Conservation (phyloP, 2,113 vertebrate species). For the Mus pahari region DNA sequence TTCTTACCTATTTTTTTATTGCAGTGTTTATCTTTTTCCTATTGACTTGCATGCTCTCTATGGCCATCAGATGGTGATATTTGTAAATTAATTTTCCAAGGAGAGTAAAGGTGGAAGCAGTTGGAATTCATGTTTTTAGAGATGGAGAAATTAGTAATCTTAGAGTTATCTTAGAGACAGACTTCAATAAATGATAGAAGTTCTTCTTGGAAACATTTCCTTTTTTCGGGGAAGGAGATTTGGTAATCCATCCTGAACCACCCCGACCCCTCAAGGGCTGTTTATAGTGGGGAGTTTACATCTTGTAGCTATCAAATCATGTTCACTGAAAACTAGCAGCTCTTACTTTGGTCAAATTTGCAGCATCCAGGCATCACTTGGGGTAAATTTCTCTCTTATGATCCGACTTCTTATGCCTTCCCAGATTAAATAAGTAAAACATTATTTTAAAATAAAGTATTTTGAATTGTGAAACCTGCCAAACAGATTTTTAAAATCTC, state of each 20-base stretch:
- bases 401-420: background rate
- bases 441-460: constrained; percentile 31
- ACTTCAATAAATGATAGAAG: constrained; percentile 8
- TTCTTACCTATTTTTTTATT: background rate
- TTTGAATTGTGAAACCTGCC: background rate
- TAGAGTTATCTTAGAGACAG: constrained; percentile 12
- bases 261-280: background rate
- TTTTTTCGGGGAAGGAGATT: background rate
- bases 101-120: background rate
- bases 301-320: background rate
- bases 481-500: background rate
- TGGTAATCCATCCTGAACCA: too few species aligned
- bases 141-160: background rate
- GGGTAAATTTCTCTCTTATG: background rate
- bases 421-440: constrained; percentile 18
- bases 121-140: constrained; percentile 21
- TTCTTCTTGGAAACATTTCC: background rate
- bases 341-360: background rate
- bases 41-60: background rate
- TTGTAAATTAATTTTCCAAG: constrained; percentile 39
- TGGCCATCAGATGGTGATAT: constrained; percentile 1
- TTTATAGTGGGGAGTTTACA: background rate
- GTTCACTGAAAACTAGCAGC: background rate
- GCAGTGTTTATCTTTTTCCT: background rate
- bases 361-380: background rate